phyloP scores from a whole-genome alignment of 1,140 invertebrate species.

The Drosophila triauraria region DNA sequence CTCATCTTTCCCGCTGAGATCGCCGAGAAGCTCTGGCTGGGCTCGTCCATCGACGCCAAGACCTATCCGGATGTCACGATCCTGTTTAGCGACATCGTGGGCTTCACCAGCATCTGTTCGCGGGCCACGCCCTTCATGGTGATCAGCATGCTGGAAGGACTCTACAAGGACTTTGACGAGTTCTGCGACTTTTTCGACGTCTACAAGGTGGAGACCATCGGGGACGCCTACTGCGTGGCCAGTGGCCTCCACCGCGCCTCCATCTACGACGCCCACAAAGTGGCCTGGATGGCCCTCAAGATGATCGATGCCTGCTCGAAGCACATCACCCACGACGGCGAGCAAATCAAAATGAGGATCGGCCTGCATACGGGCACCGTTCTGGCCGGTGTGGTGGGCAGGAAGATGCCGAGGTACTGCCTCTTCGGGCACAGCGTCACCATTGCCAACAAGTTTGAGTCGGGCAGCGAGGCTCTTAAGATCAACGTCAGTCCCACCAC shows the following conservation, averaged over 20 bases:
- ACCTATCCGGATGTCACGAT: constrained; percentile 96
- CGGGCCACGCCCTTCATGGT: constrained; percentile 97
- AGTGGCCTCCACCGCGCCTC: constrained; percentile 94
- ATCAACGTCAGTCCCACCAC: constrained; percentile 97
- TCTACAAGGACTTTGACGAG: constrained; percentile 96
- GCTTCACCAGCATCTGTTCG: constrained; percentile 97
- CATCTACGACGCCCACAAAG: constrained; percentile 93
- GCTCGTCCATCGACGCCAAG: constrained; percentile 94
- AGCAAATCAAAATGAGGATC: constrained; percentile 97
- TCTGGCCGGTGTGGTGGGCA: constrained; percentile 95
- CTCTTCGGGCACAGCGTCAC: constrained; percentile 97
- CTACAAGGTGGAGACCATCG: constrained; percentile 98
- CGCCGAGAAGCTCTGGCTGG: constrained; percentile 95
- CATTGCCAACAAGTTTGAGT: constrained; percentile 97
- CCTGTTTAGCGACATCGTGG: constrained; percentile 97
- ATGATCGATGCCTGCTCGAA: constrained; percentile 96
- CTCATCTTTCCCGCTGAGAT: constrained; percentile 97
- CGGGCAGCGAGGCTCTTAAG: constrained; percentile 94
- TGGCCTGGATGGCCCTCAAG: constrained; percentile 95
- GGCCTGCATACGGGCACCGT: constrained; percentile 96
- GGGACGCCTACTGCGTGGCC: constrained; percentile 97
- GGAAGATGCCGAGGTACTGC: constrained; percentile 96
- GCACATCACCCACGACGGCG: constrained; percentile 95
- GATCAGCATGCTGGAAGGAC: constrained; percentile 95
- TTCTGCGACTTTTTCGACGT: constrained; percentile 96